These are phyloP conservation scores for Sminthopsis crassicaudata DNA, from an alignment of 2,113 vertebrate species.

Conservation along the genomic window DNA sequence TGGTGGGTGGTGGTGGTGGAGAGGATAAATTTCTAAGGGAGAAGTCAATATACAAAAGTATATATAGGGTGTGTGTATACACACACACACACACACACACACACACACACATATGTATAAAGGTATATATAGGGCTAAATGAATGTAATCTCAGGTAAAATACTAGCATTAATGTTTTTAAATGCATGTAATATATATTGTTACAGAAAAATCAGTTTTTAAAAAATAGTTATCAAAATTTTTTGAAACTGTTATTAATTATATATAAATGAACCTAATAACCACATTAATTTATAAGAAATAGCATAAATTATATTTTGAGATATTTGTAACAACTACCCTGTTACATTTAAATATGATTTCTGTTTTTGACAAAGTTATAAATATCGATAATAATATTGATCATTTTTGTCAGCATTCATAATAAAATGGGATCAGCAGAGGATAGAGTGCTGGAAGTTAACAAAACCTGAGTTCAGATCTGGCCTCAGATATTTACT, in stretches of 20 bases:
- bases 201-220: neutral
- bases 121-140: neutral
- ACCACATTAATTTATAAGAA: neutral
- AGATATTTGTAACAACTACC: neutral
- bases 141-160: neutral
- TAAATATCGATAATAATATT: neutral
- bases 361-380: neutral
- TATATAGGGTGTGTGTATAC: too few relatives aligned
- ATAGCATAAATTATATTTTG: neutral
- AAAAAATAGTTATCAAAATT: neutral
- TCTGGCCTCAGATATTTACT: neutral
- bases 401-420: neutral
- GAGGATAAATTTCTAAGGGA: neutral
- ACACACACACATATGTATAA: neutral
- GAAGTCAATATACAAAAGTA: neutral
- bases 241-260: neutral
- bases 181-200: neutral
- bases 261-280: neutral
- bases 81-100: too few relatives aligned
- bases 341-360: neutral
- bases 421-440: neutral
- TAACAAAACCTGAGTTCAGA: neutral
- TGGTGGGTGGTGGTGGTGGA: too few relatives aligned
- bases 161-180: neutral
- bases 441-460: neutral